phyloP scores from a whole-genome alignment of 2,797 vertebrate species.

The Rhinophrynus dorsalis region DNA sequence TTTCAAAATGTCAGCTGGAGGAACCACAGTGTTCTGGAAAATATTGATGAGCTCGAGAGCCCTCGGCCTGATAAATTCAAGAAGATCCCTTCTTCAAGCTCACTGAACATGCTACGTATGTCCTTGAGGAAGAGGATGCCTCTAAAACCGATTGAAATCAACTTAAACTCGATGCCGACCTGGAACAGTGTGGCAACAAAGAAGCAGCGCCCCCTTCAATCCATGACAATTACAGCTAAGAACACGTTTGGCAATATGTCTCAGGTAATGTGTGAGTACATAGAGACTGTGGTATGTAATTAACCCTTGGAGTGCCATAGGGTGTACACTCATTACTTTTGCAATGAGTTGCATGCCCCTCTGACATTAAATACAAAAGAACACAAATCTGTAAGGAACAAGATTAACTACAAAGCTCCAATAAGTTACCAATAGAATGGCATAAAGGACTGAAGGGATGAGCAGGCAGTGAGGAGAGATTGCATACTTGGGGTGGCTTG shows the following conservation, averaged over 20 bases:
- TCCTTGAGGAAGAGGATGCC: constrained; percentile 83
- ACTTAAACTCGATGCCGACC: constrained; percentile 63
- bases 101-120: constrained; percentile 79
- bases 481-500: no score
- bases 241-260: constrained; percentile 77
- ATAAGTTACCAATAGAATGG: no score
- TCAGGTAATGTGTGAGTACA: constrained; percentile 77
- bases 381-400: not conserved
- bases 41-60: constrained; percentile 69
- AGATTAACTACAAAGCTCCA: no score
- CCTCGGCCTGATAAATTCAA: constrained; percentile 69
- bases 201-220: constrained; percentile 67
- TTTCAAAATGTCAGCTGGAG: constrained; percentile 76
- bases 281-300: no score
- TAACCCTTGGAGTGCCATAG: no score
- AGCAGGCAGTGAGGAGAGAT: no score
- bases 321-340: not conserved
- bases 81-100: constrained; percentile 68
- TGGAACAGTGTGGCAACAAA: constrained; percentile 71
- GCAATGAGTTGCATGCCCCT: no score
- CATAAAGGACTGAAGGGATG: no score
- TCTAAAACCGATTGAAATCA: constrained; percentile 74
- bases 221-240: constrained; percentile 76
- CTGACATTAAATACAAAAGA: not conserved
- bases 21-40: constrained; percentile 75